Evolutionary conservation across 2,113 vertebrate genomes (phyloP).

Genomic region (Boulengeromyrus knoepffleri): DNA sequence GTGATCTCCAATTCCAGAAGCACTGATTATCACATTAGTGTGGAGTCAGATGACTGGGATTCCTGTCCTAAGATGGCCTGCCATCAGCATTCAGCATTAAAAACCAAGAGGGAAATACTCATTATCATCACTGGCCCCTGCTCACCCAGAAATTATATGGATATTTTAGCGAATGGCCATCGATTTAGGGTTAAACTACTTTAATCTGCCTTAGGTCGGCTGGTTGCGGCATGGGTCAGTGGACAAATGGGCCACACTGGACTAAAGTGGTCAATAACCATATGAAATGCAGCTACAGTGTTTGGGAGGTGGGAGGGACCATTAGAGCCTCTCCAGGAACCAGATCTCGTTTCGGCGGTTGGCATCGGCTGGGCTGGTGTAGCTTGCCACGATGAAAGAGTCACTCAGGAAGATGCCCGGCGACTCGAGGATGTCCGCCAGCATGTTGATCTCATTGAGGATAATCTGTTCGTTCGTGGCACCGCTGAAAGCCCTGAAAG

Average conservation of each 20-base stretch:
- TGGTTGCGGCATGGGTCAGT: not conserved
- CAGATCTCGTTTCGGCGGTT: constrained; percentile 78
- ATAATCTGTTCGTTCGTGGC: constrained; percentile 74
- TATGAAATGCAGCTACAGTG: not conserved
- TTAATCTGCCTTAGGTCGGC: not conserved
- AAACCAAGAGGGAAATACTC: not conserved
- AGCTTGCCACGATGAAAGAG: constrained; percentile 76
- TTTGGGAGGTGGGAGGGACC: not conserved
- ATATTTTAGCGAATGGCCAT: not conserved
- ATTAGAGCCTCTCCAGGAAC: constrained; percentile 63
- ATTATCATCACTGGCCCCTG: not conserved
- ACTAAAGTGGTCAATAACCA: not conserved
- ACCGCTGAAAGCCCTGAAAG: constrained; percentile 66
- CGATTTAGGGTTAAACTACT: not conserved
- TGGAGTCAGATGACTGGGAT: not conserved
- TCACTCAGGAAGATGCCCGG: constrained; percentile 54
- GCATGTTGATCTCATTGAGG: constrained; percentile 59
- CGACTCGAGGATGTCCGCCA: constrained; percentile 67
- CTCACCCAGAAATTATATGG: not conserved
- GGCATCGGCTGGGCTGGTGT: constrained; percentile 76
- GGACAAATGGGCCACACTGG: not conserved
- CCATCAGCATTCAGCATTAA: not conserved
- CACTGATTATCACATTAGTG: not conserved
- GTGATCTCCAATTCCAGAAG: not conserved
- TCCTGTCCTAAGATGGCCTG: not conserved